These are phyloP conservation scores for Ranitomeya variabilis DNA, from an alignment of 2,113 vertebrate genomes.

Conservation along the genomic window DNA sequence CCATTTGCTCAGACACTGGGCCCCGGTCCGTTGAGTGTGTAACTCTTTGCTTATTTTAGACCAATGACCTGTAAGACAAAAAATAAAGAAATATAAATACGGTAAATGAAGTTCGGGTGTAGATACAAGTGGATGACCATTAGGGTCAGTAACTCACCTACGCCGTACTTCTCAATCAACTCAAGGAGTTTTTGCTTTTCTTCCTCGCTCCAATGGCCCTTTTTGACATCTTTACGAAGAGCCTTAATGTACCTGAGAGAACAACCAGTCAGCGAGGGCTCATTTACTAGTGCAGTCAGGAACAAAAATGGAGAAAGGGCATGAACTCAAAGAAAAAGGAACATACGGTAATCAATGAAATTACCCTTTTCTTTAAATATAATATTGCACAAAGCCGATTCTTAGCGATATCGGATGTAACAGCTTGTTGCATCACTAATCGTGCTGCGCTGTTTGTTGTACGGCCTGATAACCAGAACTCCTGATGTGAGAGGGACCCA, in stretches of 20 bases:
- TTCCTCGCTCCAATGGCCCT: slow-evolving; percentile 78
- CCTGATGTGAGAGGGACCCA: too few species aligned
- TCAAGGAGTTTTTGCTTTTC: slow-evolving; percentile 76
- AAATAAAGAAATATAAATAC: background rate
- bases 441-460: too few species aligned
- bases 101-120: background rate
- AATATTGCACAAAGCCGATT: too few species aligned
- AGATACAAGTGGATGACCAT: background rate
- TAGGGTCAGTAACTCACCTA: slow-evolving; percentile 71
- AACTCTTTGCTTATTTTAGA: slow-evolving; percentile 84
- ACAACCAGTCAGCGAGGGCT: background rate
- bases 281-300: background rate
- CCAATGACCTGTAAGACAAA: slow-evolving; percentile 80
- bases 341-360: too few species aligned
- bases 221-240: slow-evolving; percentile 77
- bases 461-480: too few species aligned
- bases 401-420: too few species aligned
- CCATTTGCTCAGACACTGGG: slow-evolving; percentile 88
- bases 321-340: too few species aligned
- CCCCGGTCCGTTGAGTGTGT: slow-evolving; percentile 73
- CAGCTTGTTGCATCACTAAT: too few species aligned
- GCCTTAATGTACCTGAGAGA: slow-evolving; percentile 76
- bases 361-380: too few species aligned
- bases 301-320: background rate
- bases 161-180: slow-evolving; percentile 82